These are phyloP conservation scores for Bryconaethiops microstoma DNA, from an alignment of 2,797 vertebrate species.

Conservation along the genomic window DNA sequence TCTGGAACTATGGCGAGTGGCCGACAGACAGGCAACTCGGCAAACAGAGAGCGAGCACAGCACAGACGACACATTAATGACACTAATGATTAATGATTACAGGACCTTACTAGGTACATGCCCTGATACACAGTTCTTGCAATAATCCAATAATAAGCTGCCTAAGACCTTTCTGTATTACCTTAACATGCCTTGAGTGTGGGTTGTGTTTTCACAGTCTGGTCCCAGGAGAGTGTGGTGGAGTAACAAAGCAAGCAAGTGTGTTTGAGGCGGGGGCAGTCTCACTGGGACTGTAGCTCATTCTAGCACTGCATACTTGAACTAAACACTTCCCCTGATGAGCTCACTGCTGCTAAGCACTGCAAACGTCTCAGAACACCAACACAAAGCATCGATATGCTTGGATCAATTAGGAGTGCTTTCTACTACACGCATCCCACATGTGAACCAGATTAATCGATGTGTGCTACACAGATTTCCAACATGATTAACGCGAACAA, in stretches of 20 bases:
- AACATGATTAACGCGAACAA: slow-evolving; percentile 51
- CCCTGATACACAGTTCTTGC: neutral
- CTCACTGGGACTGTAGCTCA: slow-evolving; percentile 25
- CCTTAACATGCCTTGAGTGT: slow-evolving; percentile 35
- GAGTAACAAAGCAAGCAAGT: slow-evolving; percentile 53
- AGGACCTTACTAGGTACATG: neutral
- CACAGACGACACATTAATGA: slow-evolving; percentile 3
- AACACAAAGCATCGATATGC: neutral
- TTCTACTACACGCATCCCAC: neutral
- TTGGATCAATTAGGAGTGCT: neutral
- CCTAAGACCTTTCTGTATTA: neutral
- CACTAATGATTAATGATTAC: slow-evolving; percentile 19
- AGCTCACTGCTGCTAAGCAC: slow-evolving; percentile 4
- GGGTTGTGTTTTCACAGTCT: slow-evolving; percentile 40
- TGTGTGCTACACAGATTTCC: slow-evolving; percentile 43
- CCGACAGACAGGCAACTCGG: slow-evolving; percentile 8
- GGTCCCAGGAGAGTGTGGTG: slow-evolving; percentile 29
- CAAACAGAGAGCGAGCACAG: neutral
- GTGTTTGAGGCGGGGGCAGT: slow-evolving; percentile 34
- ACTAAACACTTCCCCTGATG: slow-evolving; percentile 14
- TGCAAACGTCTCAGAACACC: neutral
- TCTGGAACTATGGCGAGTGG: slow-evolving; percentile 28
- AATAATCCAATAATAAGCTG: no score
- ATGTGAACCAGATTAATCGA: neutral
- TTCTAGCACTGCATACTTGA: slow-evolving; percentile 1